These are phyloP conservation scores for Gavia stellata DNA, from an alignment of 2,113 vertebrate species.

Conservation along the genomic window DNA sequence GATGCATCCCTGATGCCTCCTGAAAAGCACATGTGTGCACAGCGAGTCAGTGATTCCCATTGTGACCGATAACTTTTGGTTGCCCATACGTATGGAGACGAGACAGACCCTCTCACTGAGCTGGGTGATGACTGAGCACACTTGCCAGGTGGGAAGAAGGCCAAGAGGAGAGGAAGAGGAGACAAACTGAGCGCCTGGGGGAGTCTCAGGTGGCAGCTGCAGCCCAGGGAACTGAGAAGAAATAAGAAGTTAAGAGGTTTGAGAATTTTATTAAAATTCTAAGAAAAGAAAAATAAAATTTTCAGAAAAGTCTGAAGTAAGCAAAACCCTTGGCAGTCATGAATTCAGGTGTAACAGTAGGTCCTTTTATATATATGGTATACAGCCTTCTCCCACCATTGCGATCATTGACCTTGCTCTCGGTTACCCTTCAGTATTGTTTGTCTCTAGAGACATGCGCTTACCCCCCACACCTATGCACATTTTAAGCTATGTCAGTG, in stretches of 20 bases:
- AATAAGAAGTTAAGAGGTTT: not conserved
- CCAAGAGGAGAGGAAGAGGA: not conserved
- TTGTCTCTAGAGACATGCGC: too few relatives aligned
- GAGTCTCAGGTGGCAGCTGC: not conserved
- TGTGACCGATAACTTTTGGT: not conserved
- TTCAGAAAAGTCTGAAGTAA: too few relatives aligned
- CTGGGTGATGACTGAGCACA: not conserved
- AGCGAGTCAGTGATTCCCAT: rapidly evolving
- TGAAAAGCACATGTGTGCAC: not conserved
- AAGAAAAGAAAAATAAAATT: too few relatives aligned
- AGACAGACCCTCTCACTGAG: not conserved
- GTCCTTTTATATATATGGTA: too few relatives aligned
- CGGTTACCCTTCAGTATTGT: too few relatives aligned
- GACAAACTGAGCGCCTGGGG: not conserved
- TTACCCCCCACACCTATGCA: too few relatives aligned
- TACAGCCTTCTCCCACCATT: too few relatives aligned
- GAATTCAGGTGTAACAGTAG: too few relatives aligned
- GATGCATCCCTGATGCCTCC: not conserved
- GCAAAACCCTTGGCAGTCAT: too few relatives aligned
- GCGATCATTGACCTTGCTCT: too few relatives aligned
- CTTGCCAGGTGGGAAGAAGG: not conserved
- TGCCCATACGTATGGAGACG: rapidly evolving
- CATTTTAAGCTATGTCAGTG: too few relatives aligned
- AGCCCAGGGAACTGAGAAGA: not conserved
- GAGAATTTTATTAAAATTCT: not conserved